Conservation (phyloP, 2,797 vertebrate species). For the Poeciliopsis gracilis region DNA sequence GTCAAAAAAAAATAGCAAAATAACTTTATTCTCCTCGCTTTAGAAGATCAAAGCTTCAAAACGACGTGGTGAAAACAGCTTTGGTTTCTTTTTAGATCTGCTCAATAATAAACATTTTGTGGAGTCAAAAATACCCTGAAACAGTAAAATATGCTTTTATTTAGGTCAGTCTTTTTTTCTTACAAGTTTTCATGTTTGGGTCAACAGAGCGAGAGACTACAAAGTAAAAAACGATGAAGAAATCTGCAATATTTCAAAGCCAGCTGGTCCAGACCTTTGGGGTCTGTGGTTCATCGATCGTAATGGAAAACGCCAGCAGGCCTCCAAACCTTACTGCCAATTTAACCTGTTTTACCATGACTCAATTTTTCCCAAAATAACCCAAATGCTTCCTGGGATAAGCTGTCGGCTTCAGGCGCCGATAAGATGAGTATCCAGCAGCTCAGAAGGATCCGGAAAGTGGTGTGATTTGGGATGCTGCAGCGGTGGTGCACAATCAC, state of each 20-base stretch:
- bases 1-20: neutral
- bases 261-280: constrained; percentile 57
- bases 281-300: constrained; percentile 62
- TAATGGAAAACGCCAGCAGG: constrained; percentile 61
- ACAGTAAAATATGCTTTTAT: constrained; percentile 24
- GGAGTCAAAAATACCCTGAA: constrained; percentile 1
- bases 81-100: neutral
- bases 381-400: constrained; percentile 55
- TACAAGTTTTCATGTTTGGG: constrained; percentile 17
- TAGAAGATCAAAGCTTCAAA: constrained; percentile 20
- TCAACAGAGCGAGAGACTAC: constrained; percentile 27
- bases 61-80: neutral
- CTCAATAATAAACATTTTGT: constrained; percentile 24
- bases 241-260: constrained; percentile 49
- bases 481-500: constrained; percentile 16
- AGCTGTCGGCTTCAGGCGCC: constrained; percentile 48
- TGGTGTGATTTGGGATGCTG: constrained; percentile 2
- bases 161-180: constrained; percentile 28
- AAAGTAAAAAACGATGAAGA: constrained; percentile 42
- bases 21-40: neutral
- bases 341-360: constrained; percentile 69
- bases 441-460: constrained; percentile 27
- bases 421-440: constrained; percentile 54
- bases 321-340: constrained; percentile 58
- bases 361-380: constrained; percentile 68